Base-by-base conservation (phyloP, 2,888 invertebrate genomes). In the Ornithoptera alexandrae region DNA sequence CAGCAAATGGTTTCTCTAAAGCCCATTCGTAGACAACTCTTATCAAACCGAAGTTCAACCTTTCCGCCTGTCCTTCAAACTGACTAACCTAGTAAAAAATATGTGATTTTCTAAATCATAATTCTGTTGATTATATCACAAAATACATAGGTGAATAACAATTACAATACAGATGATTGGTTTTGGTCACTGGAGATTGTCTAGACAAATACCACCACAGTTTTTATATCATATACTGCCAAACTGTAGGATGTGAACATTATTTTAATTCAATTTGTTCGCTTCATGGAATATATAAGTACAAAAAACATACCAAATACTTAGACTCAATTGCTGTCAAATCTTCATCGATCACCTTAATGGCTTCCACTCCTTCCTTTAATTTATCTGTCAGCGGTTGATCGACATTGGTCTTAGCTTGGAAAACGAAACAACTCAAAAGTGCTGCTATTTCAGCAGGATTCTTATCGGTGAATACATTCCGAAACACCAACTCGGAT, bases 1-100 rank as follows among this genome's bases (percentile, higher is more conserved):
- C 97, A 0, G 97, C 95, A 88, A 99, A 99, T 0, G 98, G 97
- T 94, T 98, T 96, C 78, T 97, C 97, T 63, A 95, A 93, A 0
- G 99, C 98, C 99, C 99, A 99, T 83, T 98, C 97, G 84, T 98
- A 97, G 0, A 99, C 98, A 1, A 98, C 98, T 79, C 97, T 95
- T 36, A 97, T 95, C n/a, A 99, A 92, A 1, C 97, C 97, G 87
- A 98, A 99, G 87, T 98, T 97, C 15, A 92, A 77, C 24, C 90
- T 78, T 67, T 88, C 90, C 3, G 81, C 81, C 74, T 90, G 89
- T 0, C 90, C 90, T 72, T 92, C 92, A 68, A 90, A 88, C 73
- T 90, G 89, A 7, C 88, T 88, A 20, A 92, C 90, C 92, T 92
- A 73, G 5, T 24, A 17, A 56, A 58, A 22, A 20, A 20, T 20